Conservation (phyloP, 2,888 invertebrate species). For the Apoderus coryli region DNA sequence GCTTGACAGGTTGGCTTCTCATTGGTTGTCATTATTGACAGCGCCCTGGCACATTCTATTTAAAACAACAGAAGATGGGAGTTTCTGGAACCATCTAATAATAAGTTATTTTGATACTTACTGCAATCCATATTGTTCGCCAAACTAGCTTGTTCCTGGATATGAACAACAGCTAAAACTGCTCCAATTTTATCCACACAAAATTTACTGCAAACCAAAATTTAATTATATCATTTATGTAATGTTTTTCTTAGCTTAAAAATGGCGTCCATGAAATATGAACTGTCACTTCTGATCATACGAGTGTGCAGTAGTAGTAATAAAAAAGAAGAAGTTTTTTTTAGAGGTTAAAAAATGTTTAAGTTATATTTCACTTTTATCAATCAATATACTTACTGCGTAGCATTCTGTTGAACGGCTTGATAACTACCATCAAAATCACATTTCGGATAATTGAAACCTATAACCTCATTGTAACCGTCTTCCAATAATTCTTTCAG, state of each 20-base stretch:
- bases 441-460: constrained; percentile 32
- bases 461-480: constrained; percentile 22
- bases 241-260: too few relatives aligned
- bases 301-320: too few relatives aligned
- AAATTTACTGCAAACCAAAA: constrained; percentile 35
- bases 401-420: constrained; percentile 30
- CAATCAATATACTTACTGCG: constrained; percentile 24
- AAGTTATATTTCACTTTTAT: constrained; percentile 3
- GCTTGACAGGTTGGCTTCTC: constrained; percentile 41
- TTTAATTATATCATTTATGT: too few relatives aligned
- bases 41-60: constrained; percentile 47
- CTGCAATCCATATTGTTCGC: constrained; percentile 44
- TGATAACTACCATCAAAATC: constrained; percentile 38
- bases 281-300: too few relatives aligned
- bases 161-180: constrained; percentile 34
- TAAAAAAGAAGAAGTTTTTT: too few relatives aligned
- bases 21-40: constrained; percentile 26
- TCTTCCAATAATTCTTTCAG: constrained; percentile 24
- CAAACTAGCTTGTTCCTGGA: constrained; percentile 26
- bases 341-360: constrained; percentile 6
- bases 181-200: constrained; percentile 44
- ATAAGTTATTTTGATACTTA: constrained; percentile 33
- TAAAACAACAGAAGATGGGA: too few relatives aligned
- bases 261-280: too few relatives aligned
- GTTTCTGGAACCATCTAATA: too few relatives aligned